Base-by-base conservation (phyloP, 2,797 vertebrate species). In the Chloroceryle inda region DNA sequence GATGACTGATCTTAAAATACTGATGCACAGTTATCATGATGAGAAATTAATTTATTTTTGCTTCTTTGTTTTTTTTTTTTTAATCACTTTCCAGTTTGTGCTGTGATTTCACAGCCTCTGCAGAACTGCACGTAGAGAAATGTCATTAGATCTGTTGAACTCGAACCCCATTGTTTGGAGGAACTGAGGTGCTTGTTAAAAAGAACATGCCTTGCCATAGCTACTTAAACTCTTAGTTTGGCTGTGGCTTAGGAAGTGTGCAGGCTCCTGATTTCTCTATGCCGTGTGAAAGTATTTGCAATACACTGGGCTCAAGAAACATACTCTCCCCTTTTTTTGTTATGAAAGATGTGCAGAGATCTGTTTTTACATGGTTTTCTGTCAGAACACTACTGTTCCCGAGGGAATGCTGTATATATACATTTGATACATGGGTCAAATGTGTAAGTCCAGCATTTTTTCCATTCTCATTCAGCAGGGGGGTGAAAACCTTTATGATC, bases 391-490 rank as follows among this genome's bases (percentile, higher is more conserved):
- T 52, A 79, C 62, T 11, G 4, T 79, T 92, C 16, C 82, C 24
- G 23, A 72, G 13, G 11, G 5, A 80, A 42, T 59, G 19, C 21
- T 62, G 23, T 56, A 44, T 58, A 33, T 56, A 49, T 50, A 33
- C 0, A 1, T 81, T 52, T 80, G 18, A 64, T 22, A 24, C 3
- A 3, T 38, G 10, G 11, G 8, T 69, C 0, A 50, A 50, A 27
- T 50, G 26, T 49, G 23, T 13, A 40, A 84, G 17, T 55, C 21
- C 29, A 6, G 84, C 18, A 29, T 78, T 89, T 80, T 76, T 63
- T 42, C 38, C 12, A 18, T 50, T 5, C 3, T 10, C 3, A 1
- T 69, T 85, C 17, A 26, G 15, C 33, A 22, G 40, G 35, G 23
- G 24, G 19, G 9, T 6, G 3, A 17, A 42, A 45, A 6, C 4